Evolutionary conservation across 1,140 invertebrate species (phyloP).

Genomic region (Trichonephila clavipes): DNA sequence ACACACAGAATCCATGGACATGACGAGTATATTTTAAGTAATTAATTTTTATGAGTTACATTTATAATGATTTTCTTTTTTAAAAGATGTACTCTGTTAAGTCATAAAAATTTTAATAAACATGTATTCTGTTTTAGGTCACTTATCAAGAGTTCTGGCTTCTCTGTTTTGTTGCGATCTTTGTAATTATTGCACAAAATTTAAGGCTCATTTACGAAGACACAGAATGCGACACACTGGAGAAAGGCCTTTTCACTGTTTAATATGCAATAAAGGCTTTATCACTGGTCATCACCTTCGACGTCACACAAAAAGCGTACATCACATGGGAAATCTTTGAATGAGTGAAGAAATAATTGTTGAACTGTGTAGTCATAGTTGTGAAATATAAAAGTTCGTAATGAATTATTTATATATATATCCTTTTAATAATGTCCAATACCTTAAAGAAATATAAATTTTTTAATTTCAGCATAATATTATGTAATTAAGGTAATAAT

Average conservation of each 20-base stretch:
- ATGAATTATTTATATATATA: too few species aligned
- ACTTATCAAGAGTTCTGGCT: background rate
- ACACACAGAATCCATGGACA: too few species aligned
- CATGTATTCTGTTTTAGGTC: background rate
- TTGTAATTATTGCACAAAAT: conserved; percentile 30
- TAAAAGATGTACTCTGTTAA: background rate
- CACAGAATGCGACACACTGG: conserved; percentile 78
- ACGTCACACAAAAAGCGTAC: conserved; percentile 9
- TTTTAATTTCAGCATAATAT: too few species aligned
- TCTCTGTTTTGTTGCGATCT: conserved; percentile 24
- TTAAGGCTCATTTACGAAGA: conserved; percentile 32
- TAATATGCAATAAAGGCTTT: conserved; percentile 27
- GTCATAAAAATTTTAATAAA: background rate
- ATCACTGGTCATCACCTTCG: conserved; percentile 40
- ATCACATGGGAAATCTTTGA: background rate
- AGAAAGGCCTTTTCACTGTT: conserved; percentile 78
- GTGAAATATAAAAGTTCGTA: too few species aligned
- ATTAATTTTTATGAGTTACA: background rate
- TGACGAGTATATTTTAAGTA: background rate
- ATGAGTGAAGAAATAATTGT: background rate
- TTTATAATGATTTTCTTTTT: background rate
- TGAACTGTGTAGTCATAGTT: too few species aligned
- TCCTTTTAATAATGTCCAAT: too few species aligned
- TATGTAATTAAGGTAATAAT: too few species aligned
- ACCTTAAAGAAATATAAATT: too few species aligned